Conservation (phyloP, 2,888 invertebrate genomes). For the Amiota communis region DNA sequence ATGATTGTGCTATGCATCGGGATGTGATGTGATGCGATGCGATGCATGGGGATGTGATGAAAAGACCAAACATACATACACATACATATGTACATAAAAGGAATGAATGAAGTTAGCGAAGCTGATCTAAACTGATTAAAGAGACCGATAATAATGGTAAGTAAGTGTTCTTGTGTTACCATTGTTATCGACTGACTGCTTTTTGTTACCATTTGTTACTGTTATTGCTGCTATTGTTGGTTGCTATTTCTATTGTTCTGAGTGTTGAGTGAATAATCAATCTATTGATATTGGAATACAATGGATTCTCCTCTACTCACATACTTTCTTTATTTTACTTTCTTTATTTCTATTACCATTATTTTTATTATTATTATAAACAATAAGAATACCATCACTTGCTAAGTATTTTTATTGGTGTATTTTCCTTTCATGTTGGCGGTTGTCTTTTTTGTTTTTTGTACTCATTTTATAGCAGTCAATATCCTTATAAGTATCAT, state of each 20-base stretch:
- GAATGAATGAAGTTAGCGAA: constrained; percentile 57
- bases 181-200: background rate
- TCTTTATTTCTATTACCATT: no score
- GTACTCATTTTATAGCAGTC: background rate
- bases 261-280: constrained; percentile 12
- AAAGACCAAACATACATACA: constrained; percentile 29
- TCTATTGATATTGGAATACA: background rate
- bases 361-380: no score
- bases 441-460: no score
- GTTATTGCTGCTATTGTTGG: constrained; percentile 34
- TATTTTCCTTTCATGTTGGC: no score
- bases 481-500: background rate
- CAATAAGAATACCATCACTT: no score
- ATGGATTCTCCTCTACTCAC: no score
- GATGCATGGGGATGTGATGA: constrained; percentile 32
- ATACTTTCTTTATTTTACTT: no score
- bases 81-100: no score
- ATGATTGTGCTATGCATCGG: background rate
- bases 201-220: background rate
- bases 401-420: no score
- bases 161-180: background rate
- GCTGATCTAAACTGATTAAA: constrained; percentile 62
- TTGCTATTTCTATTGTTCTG: constrained; percentile 28
- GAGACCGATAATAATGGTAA: constrained; percentile 39
- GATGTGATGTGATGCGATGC: background rate